A percentile compares a stretch with the other conserved stretches of the same genome.
phyloP scores from a whole-genome alignment of 2,888 invertebrate genomes.

The Gisinianus flammeolus region DNA sequence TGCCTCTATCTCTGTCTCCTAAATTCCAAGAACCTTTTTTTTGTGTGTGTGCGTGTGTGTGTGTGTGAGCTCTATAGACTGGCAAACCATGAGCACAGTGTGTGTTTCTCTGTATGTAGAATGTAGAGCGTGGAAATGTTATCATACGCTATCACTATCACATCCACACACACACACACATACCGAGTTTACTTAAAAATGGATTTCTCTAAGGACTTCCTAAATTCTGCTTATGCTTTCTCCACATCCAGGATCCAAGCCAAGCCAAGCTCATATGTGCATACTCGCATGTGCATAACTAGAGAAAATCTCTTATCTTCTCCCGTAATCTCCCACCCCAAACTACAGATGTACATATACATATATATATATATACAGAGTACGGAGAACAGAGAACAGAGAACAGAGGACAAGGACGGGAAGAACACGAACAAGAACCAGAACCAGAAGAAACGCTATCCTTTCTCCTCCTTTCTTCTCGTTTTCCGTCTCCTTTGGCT shows the following conservation, averaged over 20 bases:
- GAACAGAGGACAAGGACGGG: no score
- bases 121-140: no score
- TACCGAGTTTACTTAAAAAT: neutral
- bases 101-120: no score
- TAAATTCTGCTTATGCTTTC: conserved; percentile 6
- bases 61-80: neutral
- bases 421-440: no score
- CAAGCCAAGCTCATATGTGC: neutral
- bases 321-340: no score
- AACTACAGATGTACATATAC: no score
- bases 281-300: neutral
- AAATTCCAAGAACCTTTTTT: neutral
- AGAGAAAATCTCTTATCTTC: neutral
- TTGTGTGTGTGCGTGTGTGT: conserved; percentile 6
- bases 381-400: no score
- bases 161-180: no score
- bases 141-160: no score
- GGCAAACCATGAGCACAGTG: neutral
- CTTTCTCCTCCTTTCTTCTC: neutral
- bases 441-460: no score
- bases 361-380: no score
- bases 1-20: neutral
- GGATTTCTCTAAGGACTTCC: conserved; percentile 12
- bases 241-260: neutral
- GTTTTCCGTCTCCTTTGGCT: neutral